phyloP scores from a whole-genome alignment of 2,888 invertebrate species.

The Eremobia ochroleuca region DNA sequence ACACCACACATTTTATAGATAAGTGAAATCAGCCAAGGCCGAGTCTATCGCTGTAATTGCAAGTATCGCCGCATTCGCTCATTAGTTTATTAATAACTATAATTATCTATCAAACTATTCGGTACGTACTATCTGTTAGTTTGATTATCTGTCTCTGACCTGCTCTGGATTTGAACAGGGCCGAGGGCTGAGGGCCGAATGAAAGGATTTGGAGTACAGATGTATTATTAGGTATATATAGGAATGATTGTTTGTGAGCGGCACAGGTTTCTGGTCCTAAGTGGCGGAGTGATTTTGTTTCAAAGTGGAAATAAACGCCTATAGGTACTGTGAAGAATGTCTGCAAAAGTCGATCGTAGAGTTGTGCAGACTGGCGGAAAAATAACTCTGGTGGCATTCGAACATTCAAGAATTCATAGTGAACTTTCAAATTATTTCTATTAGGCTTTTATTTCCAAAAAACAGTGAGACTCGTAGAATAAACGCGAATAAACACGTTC shows the following conservation, averaged over 20 bases:
- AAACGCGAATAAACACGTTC: no score
- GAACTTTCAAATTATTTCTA: neutral
- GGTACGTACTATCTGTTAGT: constrained; percentile 25
- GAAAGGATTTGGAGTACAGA: constrained; percentile 32
- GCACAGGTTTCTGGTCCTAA: neutral
- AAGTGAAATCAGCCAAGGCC: constrained; percentile 63
- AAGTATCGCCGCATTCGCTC: constrained; percentile 45
- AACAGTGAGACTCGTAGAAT: no score
- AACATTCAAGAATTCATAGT: neutral
- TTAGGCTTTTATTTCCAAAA: neutral
- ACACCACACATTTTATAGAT: constrained; percentile 48
- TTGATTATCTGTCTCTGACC: constrained; percentile 45
- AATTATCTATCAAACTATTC: constrained; percentile 45
- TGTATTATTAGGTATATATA: neutral
- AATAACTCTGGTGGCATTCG: neutral
- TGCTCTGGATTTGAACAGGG: constrained; percentile 31
- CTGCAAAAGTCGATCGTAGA: neutral
- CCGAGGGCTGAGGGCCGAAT: constrained; percentile 21
- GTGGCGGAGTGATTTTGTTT: neutral
- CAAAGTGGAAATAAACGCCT: neutral
- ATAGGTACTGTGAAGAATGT: neutral
- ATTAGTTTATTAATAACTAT: constrained; percentile 55
- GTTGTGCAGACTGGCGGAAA: no score
- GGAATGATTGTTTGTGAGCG: neutral
- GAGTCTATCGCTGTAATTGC: constrained; percentile 41